Conservation (phyloP, 2,888 invertebrate genomes). For the Lathronympha strigana region DNA sequence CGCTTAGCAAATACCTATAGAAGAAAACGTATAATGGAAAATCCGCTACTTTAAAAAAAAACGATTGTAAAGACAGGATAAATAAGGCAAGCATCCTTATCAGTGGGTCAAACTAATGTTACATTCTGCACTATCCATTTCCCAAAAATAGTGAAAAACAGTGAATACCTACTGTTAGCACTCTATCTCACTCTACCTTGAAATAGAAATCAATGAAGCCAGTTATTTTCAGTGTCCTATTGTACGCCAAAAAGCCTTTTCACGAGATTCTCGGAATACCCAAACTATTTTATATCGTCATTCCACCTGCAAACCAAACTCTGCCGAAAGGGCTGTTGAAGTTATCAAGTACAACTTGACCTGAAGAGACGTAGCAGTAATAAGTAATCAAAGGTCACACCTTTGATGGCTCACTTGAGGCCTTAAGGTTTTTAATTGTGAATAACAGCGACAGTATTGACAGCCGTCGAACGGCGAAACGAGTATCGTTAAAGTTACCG, state of each 20-base stretch:
- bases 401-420: background rate
- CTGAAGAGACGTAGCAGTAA: background rate
- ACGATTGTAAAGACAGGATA: too few species aligned
- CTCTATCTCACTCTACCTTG: too few species aligned
- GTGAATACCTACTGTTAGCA: too few species aligned
- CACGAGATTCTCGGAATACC: background rate
- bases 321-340: background rate
- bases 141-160: too few species aligned
- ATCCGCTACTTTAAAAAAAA: too few species aligned
- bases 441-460: conserved; percentile 4
- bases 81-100: too few species aligned
- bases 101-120: too few species aligned
- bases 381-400: background rate
- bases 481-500: conserved; percentile 30
- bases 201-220: background rate
- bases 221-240: background rate
- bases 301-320: background rate
- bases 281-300: background rate
- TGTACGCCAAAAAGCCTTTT: background rate
- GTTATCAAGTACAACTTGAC: background rate
- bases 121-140: too few species aligned
- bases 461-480: conserved; percentile 18
- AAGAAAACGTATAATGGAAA: too few species aligned
- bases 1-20: too few species aligned
- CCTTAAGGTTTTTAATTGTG: background rate